phyloP scores from a whole-genome alignment of 2,888 invertebrate species.

The Conus canariensis region DNA sequence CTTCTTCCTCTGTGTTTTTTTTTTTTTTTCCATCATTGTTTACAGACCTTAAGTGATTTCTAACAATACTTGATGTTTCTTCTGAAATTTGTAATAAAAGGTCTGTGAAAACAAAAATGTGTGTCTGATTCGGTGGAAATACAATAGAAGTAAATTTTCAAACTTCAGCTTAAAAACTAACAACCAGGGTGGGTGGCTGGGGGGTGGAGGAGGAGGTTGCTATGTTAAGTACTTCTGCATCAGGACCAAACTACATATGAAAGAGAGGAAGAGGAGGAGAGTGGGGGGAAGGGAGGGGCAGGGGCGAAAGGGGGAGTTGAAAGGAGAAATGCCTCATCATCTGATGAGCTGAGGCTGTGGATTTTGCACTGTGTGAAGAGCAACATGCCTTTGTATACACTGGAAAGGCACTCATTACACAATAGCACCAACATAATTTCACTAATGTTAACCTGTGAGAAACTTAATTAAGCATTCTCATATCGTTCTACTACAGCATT shows the following conservation, averaged over 20 bases:
- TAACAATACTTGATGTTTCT: not conserved
- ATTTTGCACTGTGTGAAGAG: not conserved
- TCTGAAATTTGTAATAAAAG: not conserved
- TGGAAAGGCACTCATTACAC: conserved; percentile 5
- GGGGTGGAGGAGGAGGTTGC: not conserved
- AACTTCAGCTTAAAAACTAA: too few relatives aligned
- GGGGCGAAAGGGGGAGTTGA: not conserved
- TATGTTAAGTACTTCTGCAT: not conserved
- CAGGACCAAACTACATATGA: not conserved
- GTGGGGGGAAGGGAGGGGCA: not conserved
- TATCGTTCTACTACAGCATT: not conserved
- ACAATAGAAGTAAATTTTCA: too few relatives aligned
- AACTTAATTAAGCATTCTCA: not conserved
- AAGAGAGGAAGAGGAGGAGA: not conserved
- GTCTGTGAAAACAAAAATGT: not conserved
- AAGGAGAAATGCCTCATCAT: not conserved
- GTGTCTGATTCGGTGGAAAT: too few relatives aligned
- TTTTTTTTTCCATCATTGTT: too few relatives aligned
- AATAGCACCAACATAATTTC: not conserved
- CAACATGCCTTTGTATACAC: not conserved
- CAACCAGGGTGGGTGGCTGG: too few relatives aligned
- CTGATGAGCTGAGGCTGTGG: not conserved
- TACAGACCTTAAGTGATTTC: too few relatives aligned
- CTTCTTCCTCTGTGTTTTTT: too few relatives aligned
- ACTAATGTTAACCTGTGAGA: too few relatives aligned